These are phyloP conservation scores for Sylvietta virens DNA, from an alignment of 2,113 vertebrate species.

Conservation along the genomic window DNA sequence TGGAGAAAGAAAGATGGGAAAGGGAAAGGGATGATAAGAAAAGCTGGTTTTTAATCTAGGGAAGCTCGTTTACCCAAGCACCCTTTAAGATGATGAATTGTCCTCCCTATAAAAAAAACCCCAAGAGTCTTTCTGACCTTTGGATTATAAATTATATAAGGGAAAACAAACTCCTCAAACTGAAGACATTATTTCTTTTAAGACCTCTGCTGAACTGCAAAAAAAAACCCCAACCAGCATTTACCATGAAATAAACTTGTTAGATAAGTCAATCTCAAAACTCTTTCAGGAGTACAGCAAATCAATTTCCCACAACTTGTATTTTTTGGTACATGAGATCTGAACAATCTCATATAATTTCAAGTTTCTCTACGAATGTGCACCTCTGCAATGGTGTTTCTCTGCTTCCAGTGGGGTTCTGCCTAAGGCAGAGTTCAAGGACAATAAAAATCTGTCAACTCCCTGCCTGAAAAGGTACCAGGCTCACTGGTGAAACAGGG, in stretches of 20 bases:
- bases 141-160: neutral
- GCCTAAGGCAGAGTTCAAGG: neutral
- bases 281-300: neutral
- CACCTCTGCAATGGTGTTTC: neutral
- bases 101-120: neutral
- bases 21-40: neutral
- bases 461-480: neutral
- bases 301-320: neutral
- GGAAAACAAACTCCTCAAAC: neutral
- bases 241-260: neutral
- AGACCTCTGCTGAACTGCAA: neutral
- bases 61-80: neutral
- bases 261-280: neutral
- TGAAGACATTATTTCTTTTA: neutral
- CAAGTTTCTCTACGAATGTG: neutral
- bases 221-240: neutral
- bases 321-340: neutral
- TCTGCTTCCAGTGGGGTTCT: neutral
- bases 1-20: neutral
- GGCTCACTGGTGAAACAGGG: neutral
- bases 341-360: neutral
- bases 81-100: neutral
- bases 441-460: neutral
- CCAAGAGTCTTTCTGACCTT: neutral
- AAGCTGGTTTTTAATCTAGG: neutral